These are phyloP conservation scores for Pseudorhiza aurosa DNA, from an alignment of 30 jellyfish, hydroid and myxozoan species.

Conservation along the genomic window DNA sequence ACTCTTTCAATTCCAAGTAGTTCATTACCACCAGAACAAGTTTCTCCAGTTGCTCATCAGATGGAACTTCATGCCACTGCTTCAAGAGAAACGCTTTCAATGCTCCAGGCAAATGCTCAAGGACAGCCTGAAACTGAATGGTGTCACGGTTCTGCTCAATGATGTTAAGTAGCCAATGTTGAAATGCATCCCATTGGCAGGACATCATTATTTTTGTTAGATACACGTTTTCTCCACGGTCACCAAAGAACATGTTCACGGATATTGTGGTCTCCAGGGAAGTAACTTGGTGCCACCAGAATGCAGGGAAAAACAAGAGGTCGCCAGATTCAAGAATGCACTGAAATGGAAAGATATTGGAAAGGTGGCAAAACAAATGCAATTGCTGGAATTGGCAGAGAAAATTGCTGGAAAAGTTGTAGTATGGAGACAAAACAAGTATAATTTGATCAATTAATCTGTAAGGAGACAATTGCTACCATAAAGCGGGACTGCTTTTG, in stretches of 20 bases:
- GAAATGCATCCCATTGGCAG: slow-evolving; percentile 84
- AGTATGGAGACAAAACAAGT: no score
- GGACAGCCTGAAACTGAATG: slow-evolving; percentile 74
- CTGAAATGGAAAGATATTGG: no score
- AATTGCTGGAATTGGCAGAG: no score
- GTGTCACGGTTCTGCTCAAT: slow-evolving; percentile 84
- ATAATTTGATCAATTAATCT: no score
- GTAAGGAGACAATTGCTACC: no score
- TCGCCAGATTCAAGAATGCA: slow-evolving; percentile 93
- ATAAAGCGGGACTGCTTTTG: no score
- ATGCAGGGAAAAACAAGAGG: slow-evolving; percentile 94
- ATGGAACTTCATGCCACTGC: slow-evolving; percentile 97
- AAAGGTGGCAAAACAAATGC: no score
- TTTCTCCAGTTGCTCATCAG: slow-evolving; percentile 67
- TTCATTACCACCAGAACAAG: slow-evolving; percentile 62
- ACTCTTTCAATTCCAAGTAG: slow-evolving; percentile 56
- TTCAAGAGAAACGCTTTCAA: slow-evolving; percentile 70
- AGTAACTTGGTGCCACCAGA: slow-evolving; percentile 99
- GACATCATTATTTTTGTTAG: slow-evolving; percentile 85
- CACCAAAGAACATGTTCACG: slow-evolving; percentile 96
- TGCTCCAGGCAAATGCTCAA: slow-evolving; percentile 69
- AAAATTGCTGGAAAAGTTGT: no score
- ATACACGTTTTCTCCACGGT: slow-evolving; percentile 77
- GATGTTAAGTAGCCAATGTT: slow-evolving; percentile 92
- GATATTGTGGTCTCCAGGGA: slow-evolving; percentile 84